Base-by-base conservation (phyloP, 2,888 invertebrate genomes). In the Himalopsyche kuldschensis region DNA sequence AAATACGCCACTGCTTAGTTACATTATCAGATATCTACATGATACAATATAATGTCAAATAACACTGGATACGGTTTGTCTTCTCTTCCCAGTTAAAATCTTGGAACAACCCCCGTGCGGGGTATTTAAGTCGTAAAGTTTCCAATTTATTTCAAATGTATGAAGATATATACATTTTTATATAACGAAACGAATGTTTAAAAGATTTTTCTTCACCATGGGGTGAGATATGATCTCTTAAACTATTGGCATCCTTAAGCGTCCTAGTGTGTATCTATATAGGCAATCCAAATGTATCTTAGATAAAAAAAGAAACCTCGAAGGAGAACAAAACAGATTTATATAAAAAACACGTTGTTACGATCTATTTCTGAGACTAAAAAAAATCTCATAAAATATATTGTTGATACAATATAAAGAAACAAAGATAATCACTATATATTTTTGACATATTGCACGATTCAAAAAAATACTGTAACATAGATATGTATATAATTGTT, bases 81-180 rank as follows among this genome's bases (percentile, higher is more conserved):
- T 32, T 75, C 48, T 75, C 63, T 75, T 69, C 78, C 77, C 47
- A 48, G 84, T 63, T 82, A 75, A 75, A 79, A 84, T 75, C 24
- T 75, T 55, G 69, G 80, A 82, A 80, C 80, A 75, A 80, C 84
- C 47, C 69, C 11, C 80, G 55, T 55, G 32, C 30, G 41, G 80
- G 55, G 77, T 77, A 80, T 84, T 84, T 79, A 76, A 78, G 80
- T 82, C 85, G 81, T 85, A 85, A 85, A 85, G 55, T 80, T 82
- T 82, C 84, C 84, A 84, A 85, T 85, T 85, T 85, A 85, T 85
- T 85, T 85, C 80, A 82, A 84, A 85, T 63, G 85, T 82, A 83
- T 84, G 76, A 75, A 82, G 84, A 84, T 85, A 82, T 83, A 83
- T 82, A 82, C 83, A 41, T 83, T 83, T 80, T 55, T 77, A 76